Evolutionary conservation across 2,113 vertebrate genomes (phyloP).

Genomic region (Silurus glanis): DNA sequence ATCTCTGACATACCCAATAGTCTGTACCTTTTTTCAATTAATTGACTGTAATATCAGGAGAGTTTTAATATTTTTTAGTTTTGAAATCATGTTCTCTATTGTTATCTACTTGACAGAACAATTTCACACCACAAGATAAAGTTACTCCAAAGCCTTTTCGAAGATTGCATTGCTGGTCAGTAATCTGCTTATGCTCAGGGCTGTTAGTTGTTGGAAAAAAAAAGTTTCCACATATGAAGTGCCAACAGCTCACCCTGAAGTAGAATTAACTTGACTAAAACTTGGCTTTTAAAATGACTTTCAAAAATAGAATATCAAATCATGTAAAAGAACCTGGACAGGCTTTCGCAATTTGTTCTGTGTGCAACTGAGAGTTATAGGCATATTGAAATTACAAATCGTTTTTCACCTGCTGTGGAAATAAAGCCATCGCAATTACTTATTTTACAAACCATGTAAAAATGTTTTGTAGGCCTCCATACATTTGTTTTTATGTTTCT

Average conservation of each 20-base stretch:
- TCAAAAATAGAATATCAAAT: constrained; percentile 15
- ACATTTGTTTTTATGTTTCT: constrained; percentile 52
- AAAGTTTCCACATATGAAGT: constrained; percentile 20
- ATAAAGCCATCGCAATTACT: neutral
- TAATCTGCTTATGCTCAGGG: constrained; percentile 30
- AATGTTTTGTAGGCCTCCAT: neutral
- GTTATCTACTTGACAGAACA: constrained; percentile 14
- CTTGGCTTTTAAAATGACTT: neutral
- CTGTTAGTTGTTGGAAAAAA: constrained; percentile 20
- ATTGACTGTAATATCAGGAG: constrained; percentile 13
- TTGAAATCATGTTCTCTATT: neutral
- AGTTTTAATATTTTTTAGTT: constrained; percentile 5
- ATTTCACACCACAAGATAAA: constrained; percentile 23
- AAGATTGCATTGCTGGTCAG: constrained; percentile 20
- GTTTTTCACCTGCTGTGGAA: neutral
- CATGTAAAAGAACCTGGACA: neutral
- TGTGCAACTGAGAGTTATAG: neutral
- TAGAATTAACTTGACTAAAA: constrained; percentile 33
- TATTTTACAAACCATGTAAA: neutral
- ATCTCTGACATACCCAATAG: constrained; percentile 4
- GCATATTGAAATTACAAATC: neutral
- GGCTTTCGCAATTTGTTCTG: neutral
- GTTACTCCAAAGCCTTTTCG: constrained; percentile 4
- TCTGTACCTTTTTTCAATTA: neutral
- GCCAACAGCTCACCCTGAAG: constrained; percentile 23